These are phyloP conservation scores for Nematopogon swammerdamellus DNA, from an alignment of 2,888 invertebrate genomes.

Conservation along the genomic window DNA sequence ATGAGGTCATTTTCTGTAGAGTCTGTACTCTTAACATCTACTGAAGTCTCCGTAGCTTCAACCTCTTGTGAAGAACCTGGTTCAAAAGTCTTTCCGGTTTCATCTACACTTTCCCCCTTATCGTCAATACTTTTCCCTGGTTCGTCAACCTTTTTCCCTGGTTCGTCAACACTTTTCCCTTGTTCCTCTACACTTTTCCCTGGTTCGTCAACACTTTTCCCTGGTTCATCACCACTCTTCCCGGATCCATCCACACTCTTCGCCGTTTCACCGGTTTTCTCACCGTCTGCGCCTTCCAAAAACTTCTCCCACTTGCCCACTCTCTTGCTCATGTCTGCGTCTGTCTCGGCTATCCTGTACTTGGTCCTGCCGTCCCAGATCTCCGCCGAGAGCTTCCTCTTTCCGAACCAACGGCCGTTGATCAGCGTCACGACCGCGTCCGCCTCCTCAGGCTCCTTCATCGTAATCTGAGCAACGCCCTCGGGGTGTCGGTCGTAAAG, in stretches of 20 bases:
- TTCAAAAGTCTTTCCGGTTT: too few relatives aligned
- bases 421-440: slow-evolving; percentile 85
- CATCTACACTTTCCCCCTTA: too few relatives aligned
- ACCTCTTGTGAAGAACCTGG: too few relatives aligned
- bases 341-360: slow-evolving; percentile 88
- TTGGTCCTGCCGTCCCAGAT: slow-evolving; percentile 96
- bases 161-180: too few relatives aligned
- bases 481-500: slow-evolving; percentile 92
- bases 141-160: too few relatives aligned
- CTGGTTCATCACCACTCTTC: neutral
- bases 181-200: too few relatives aligned
- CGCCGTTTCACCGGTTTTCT: neutral
- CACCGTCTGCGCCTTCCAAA: slow-evolving; percentile 60
- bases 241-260: neutral
- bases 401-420: slow-evolving; percentile 88
- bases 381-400: slow-evolving; percentile 79
- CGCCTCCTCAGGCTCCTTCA: slow-evolving; percentile 87
- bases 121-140: too few relatives aligned
- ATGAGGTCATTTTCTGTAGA: too few relatives aligned
- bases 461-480: slow-evolving; percentile 90
- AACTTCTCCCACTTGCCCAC: slow-evolving; percentile 86
- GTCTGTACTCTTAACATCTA: too few relatives aligned
- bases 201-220: too few relatives aligned
- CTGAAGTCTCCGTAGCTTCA: too few relatives aligned
- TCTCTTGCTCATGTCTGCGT: slow-evolving; percentile 77